Conservation (phyloP, 64 coral and sea anemone species). For the Porites lutea region DNA sequence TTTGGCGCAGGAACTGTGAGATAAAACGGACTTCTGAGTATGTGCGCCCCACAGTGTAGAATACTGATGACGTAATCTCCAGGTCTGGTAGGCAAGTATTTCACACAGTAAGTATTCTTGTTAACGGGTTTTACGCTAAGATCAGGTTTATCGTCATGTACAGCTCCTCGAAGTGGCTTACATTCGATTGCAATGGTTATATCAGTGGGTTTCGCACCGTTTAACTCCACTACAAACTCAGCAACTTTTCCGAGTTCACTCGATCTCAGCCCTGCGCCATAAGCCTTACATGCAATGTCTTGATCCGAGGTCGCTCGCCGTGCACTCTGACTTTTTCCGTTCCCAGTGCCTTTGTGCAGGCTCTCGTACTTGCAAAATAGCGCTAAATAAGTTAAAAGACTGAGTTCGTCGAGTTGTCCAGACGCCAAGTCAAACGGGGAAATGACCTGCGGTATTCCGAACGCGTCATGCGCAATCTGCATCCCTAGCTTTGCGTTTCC, state of each 20-base stretch:
- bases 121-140: slow-evolving; percentile 85
- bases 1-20: slow-evolving; percentile 72
- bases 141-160: slow-evolving; percentile 87
- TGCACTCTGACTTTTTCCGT: slow-evolving; percentile 8
- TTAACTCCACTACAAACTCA: slow-evolving; percentile 87
- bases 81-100: slow-evolving; percentile 85
- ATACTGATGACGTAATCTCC: slow-evolving; percentile 94
- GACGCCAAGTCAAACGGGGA: slow-evolving; percentile 89
- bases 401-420: slow-evolving; percentile 86
- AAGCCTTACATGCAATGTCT: slow-evolving; percentile 70
- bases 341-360: slow-evolving; percentile 39
- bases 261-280: slow-evolving; percentile 78
- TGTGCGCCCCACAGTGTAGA: slow-evolving; percentile 88
- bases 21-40: slow-evolving; percentile 90
- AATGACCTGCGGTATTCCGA: slow-evolving; percentile 96
- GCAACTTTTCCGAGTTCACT: slow-evolving; percentile 91
- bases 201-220: slow-evolving; percentile 92
- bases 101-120: slow-evolving; percentile 91
- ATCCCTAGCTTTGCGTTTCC: slow-evolving; percentile 92
- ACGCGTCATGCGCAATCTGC: slow-evolving; percentile 86
- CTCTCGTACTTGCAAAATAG: slow-evolving; percentile 94
- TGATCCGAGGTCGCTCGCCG: slow-evolving; percentile 13
- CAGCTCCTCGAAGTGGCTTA: slow-evolving; percentile 71
- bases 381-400: slow-evolving; percentile 92
- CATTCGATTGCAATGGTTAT: slow-evolving; percentile 98